Evolutionary conservation across 2,797 vertebrate species (phyloP).

Genomic region (Podargus strigoides): DNA sequence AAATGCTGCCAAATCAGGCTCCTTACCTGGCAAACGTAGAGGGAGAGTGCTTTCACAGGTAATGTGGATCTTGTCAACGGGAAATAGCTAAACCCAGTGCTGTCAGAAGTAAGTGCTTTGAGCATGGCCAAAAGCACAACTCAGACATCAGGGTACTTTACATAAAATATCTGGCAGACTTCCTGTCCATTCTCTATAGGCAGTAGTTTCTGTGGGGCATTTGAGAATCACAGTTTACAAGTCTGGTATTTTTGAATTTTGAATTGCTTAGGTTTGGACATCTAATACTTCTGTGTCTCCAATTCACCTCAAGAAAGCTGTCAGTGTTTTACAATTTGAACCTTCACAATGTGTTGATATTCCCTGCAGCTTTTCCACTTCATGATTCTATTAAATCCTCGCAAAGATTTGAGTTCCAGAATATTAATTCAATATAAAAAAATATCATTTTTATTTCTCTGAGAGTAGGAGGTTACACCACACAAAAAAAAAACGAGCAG

Average conservation of each 20-base stretch:
- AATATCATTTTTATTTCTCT: neutral
- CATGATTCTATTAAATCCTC: neutral
- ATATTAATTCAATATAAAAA: neutral
- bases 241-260: neutral
- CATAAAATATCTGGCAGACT: neutral
- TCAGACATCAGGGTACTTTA: neutral
- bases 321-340: neutral
- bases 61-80: neutral
- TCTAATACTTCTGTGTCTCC: neutral
- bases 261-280: neutral
- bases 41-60: neutral
- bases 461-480: neutral
- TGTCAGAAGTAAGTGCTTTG: neutral
- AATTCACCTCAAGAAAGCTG: neutral
- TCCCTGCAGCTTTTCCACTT: neutral
- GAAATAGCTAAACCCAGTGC: neutral
- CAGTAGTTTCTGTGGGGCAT: neutral
- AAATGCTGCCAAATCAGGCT: neutral
- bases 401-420: neutral
- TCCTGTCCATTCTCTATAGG: neutral
- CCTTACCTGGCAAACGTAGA: neutral
- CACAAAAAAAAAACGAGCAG: neutral
- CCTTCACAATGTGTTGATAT: neutral
- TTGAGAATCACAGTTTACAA: neutral
- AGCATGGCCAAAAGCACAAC: neutral